A percentile compares a stretch with the other conserved stretches of the same genome.
These are phyloP conservation scores for Cephus spinipes DNA, from an alignment of 2,888 invertebrate genomes.

Conservation along the genomic window DNA sequence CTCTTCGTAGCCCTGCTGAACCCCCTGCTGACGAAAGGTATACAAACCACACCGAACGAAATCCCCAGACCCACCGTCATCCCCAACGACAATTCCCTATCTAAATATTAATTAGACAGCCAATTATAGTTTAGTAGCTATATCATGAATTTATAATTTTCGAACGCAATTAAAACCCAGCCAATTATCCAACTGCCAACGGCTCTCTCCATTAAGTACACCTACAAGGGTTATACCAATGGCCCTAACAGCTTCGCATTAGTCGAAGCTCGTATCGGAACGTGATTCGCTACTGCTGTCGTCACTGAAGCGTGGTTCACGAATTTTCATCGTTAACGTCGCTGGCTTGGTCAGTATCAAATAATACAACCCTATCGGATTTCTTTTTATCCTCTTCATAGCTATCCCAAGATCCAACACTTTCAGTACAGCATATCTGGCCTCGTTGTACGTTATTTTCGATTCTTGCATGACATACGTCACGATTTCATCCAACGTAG, in stretches of 20 bases:
- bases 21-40: slow-evolving; percentile 33
- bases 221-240: not conserved
- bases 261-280: not conserved
- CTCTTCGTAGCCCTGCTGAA: slow-evolving; percentile 28
- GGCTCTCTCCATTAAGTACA: slow-evolving; percentile 22
- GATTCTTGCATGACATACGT: slow-evolving; percentile 51
- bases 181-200: slow-evolving; percentile 44
- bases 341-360: slow-evolving; percentile 33
- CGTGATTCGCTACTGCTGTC: slow-evolving; percentile 35
- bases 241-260: not conserved
- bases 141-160: slow-evolving; percentile 55
- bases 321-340: slow-evolving; percentile 38
- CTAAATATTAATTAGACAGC: slow-evolving; percentile 55
- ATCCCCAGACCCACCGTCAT: not conserved
- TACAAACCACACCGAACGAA: not conserved
- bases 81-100: slow-evolving; percentile 38
- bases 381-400: slow-evolving; percentile 49
- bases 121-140: slow-evolving; percentile 56
- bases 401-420: slow-evolving; percentile 52
- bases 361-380: slow-evolving; percentile 43
- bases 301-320: slow-evolving; percentile 47
- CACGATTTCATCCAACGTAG: slow-evolving; percentile 53
- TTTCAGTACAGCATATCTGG: slow-evolving; percentile 46
- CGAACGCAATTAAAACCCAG: slow-evolving; percentile 48
- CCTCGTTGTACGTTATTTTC: slow-evolving; percentile 44